Conservation (phyloP, 2,113 vertebrate species). For the Syngnathoides biaculeatus region DNA sequence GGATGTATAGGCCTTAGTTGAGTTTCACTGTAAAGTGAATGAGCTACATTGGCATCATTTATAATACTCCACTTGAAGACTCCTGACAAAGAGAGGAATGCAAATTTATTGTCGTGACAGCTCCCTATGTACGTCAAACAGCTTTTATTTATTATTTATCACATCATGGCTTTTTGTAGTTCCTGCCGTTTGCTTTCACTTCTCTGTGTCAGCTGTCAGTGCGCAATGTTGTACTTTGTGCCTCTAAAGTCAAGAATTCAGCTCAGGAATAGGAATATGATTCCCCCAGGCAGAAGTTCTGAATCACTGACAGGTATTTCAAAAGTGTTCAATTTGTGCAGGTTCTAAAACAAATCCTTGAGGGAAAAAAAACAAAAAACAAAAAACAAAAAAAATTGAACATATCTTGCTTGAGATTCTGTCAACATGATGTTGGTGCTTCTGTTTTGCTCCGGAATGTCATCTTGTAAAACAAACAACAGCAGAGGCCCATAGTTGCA, state of each 20-base stretch:
- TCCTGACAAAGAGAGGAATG: conserved; percentile 29
- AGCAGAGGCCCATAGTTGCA: background rate
- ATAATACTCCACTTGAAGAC: conserved; percentile 16
- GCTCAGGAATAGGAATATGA: conserved; percentile 52
- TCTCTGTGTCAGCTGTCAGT: conserved; percentile 29
- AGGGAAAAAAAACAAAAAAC: too few relatives aligned
- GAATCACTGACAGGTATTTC: conserved; percentile 63
- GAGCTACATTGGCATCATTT: background rate
- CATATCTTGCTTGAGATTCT: conserved; percentile 49
- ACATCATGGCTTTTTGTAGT: conserved; percentile 25
- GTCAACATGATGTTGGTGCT: conserved; percentile 49
- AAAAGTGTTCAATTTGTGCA: conserved; percentile 66
- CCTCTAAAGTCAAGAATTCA: conserved; percentile 53
- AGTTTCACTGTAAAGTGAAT: background rate
- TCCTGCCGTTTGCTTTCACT: conserved; percentile 23
- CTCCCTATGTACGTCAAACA: conserved; percentile 7
- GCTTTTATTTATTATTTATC: conserved; percentile 16
- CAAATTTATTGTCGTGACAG: conserved; percentile 33
- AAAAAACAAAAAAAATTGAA: conserved; percentile 38
- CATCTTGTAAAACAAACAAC: conserved; percentile 31
- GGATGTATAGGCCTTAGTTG: conserved; percentile 11
- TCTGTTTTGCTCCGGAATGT: conserved; percentile 45
- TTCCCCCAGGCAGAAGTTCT: conserved; percentile 62
- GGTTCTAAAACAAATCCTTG: conserved; percentile 65
- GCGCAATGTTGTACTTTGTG: conserved; percentile 39